Percentiles rank a stretch among this genome's conserved stretches.
Evolutionary conservation across 2,888 invertebrate species (phyloP).

Genomic region (Cenopis cana): DNA sequence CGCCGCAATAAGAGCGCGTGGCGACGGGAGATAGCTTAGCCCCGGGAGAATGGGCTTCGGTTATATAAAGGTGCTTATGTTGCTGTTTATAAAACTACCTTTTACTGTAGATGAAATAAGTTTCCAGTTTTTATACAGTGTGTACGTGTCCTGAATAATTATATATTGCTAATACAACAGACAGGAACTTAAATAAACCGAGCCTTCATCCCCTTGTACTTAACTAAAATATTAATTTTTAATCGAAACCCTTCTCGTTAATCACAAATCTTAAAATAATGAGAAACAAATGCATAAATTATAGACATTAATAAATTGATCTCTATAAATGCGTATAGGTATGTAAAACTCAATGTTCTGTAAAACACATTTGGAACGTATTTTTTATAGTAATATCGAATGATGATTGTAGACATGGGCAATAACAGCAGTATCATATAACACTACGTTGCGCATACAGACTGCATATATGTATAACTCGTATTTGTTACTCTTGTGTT

Average conservation of each 20-base stretch:
- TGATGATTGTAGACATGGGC: constrained; percentile 10
- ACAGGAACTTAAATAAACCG: background rate
- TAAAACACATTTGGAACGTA: constrained; percentile 19
- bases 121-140: background rate
- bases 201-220: background rate
- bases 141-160: background rate
- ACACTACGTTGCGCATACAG: constrained; percentile 24
- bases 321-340: too few species aligned
- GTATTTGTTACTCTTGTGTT: too few species aligned
- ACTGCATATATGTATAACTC: too few species aligned
- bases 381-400: constrained; percentile 24
- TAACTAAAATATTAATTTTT: background rate
- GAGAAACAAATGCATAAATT: background rate
- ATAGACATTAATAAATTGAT: background rate
- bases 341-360: background rate
- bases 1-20: constrained; percentile 66
- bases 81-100: constrained; percentile 3
- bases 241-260: background rate
- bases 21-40: constrained; percentile 64
- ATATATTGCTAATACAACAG: background rate
- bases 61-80: constrained; percentile 20
- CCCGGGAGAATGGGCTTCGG: constrained; percentile 9
- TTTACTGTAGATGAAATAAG: background rate
- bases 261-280: too few species aligned
- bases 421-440: constrained; percentile 4